Base-by-base conservation (phyloP, 2,888 invertebrate genomes). In the Tuta absoluta region DNA sequence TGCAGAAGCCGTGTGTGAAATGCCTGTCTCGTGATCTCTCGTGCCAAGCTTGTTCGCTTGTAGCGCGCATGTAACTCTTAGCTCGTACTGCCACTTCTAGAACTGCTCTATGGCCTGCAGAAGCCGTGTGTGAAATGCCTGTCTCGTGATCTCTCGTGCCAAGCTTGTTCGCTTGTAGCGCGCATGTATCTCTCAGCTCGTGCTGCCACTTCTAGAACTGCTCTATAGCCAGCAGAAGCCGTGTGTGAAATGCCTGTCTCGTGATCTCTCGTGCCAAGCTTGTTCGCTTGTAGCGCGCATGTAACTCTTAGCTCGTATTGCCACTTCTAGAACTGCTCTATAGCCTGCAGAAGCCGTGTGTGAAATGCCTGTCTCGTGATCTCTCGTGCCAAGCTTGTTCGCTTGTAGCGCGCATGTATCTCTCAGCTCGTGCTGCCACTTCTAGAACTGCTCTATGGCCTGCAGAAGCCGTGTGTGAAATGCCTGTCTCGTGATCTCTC, bases 401-500 rank as follows among this genome's bases (percentile, higher is more conserved):
- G 8, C 51, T 51, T 51, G 51, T 51, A 51, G 51, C 21, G 37
- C 17, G 63, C 21, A 19, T 51, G 23, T 51, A 23, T 19, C 17
- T 8, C 23, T 5, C 14, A 17, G n/a, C n/a, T 21, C 8, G 23
- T 12, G 41, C 17, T 63, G 41, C n/a, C 66, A 45, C 58, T 53
- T 66, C 60, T 21, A 67, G 66, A 14, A 57, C 17, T 62, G 48
- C 51, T 38, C 48, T 24, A 57, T 37, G 12, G 7, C 51, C 12
- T 33, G 72, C 63, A 65, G 41, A 65, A 74, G 75, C 37, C 11
- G 78, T 76, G 80, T 81, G 75, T 75, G 71, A 77, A 79, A 76
- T 76, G 73, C 72, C 75, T 68, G 70, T 67, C 71, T 80, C 80
- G 80, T 81, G 80, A 76, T 72, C 69, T n/a, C 63, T 37, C n/a